Evolutionary conservation across 37 sponge, comb jelly and placozoan species (phyloP).

Genomic region (Sycon ciliatum): DNA sequence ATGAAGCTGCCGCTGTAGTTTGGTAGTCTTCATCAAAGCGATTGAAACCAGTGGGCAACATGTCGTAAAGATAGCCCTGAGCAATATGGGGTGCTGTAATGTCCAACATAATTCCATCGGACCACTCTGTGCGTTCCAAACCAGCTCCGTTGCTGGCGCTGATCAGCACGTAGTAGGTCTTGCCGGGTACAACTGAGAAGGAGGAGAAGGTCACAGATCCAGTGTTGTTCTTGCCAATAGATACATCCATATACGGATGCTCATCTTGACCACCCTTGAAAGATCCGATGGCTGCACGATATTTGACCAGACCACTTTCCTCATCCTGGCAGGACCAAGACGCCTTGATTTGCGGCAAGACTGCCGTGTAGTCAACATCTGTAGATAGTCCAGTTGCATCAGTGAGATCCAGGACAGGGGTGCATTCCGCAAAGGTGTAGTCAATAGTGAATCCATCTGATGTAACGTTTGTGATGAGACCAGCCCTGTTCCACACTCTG

Average conservation of each 20-base stretch:
- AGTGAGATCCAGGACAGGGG: background rate
- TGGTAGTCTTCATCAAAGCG: background rate
- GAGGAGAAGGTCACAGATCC: background rate
- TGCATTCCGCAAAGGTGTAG: background rate
- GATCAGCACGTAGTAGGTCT: background rate
- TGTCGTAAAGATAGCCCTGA: background rate
- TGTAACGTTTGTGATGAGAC: background rate
- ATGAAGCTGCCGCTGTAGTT: background rate
- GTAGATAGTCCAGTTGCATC: too few species aligned
- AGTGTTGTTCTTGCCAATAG: background rate
- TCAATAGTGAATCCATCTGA: background rate
- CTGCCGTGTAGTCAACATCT: background rate
- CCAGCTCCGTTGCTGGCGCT: background rate
- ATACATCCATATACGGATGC: background rate
- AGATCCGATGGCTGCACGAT: background rate
- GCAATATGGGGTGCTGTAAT: background rate
- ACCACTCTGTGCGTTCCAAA: background rate
- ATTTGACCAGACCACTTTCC: conserved; percentile 2
- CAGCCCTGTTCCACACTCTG: conserved; percentile 8
- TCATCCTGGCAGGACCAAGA: background rate
- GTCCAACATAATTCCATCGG: conserved; percentile 1
- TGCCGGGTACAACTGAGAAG: background rate
- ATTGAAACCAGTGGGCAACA: background rate
- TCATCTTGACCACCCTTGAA: background rate
- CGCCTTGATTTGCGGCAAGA: background rate